Conservation (phyloP, 2,113 vertebrate genomes). For the Tonatia bakeri region DNA sequence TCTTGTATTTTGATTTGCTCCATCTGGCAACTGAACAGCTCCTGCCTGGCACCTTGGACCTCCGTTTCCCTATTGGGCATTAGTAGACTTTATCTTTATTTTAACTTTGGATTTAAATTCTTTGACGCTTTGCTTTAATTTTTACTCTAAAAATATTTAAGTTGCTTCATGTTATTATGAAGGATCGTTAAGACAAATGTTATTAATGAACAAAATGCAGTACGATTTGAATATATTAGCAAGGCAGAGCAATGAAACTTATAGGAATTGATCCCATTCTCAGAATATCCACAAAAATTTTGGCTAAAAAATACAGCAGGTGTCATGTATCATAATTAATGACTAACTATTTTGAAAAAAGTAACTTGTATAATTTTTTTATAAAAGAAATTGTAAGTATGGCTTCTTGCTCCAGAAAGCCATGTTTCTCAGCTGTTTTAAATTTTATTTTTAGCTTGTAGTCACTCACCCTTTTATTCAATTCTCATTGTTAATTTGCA, state of each 20-base stretch:
- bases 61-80: neutral
- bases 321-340: neutral
- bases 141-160: neutral
- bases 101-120: neutral
- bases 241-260: neutral
- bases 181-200: neutral
- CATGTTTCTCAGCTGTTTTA: neutral
- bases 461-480: constrained; percentile 27
- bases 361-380: neutral
- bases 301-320: neutral
- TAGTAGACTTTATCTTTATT: neutral
- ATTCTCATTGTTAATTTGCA: constrained; percentile 50
- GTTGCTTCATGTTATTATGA: neutral
- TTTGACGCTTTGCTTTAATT: neutral
- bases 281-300: neutral
- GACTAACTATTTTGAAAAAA: neutral
- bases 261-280: neutral
- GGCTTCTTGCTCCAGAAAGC: neutral
- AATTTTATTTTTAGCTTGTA: constrained; percentile 43
- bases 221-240: neutral
- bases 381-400: neutral
- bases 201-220: neutral
- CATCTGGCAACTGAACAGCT: neutral
- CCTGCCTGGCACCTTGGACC: neutral
- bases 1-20: neutral